Base-by-base conservation (phyloP, 1,140 invertebrate species). In the Pogonomyrmex barbatus region DNA sequence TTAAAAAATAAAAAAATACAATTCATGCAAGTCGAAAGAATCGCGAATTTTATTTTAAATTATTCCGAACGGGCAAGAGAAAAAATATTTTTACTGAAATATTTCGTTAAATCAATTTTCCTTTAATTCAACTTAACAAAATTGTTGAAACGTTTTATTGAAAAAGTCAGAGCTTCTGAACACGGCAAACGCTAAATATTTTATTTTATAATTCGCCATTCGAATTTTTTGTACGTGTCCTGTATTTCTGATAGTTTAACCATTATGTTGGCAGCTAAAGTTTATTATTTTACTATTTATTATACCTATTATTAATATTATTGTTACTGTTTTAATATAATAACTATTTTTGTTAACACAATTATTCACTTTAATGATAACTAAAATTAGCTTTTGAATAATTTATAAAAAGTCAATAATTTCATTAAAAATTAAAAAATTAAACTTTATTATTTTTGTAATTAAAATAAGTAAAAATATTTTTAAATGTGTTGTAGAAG, bases 81-180 rank as follows among this genome's bases (percentile, higher is more conserved):
- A 47, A 73, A 50, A 71, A 45, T 3, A 70, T 73, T 62, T 52
- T 73, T 30, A 56, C 5, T 56, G 17, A 73, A 73, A 60, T 75
- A 6, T 82, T 71, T 36, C 24, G 39, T 68, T 82, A 36, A 73
- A 73, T 14, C 9, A 82, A 71, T 60, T 36, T 60, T 50, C 42
- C 50, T 6, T 60, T 60, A 30, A 58, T 71, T 45, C n/a, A 60
- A 47, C 12, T 30, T 68, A 68, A 68, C 17, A 73, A 47, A 82
- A 47, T 17, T 73, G 10, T 60, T 82, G 0, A 4, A 56, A 58
- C 45, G 5, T 33, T 81, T 81, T 42, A 68, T 42, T 45, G 0
- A 77, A 82, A 71, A 58, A 24, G 5, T 58, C 63, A 39, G 12
- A 73, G 30, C 30, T 36, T 36, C 6, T 36, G 5, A 58, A 71